These are phyloP conservation scores for Habrosyne pyritoides DNA, from an alignment of 2,888 invertebrate genomes.

Conservation along the genomic window DNA sequence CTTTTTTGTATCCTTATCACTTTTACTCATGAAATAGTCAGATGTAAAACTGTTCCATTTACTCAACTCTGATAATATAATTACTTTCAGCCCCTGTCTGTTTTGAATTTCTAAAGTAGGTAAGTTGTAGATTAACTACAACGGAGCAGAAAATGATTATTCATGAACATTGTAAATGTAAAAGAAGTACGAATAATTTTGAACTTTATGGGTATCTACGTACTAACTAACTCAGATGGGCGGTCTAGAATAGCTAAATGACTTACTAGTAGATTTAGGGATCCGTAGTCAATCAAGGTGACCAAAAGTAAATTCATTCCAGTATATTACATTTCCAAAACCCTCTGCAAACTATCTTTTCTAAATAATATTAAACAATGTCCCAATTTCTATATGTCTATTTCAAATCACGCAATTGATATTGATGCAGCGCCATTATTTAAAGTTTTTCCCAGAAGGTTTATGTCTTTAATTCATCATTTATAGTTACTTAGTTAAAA, in stretches of 20 bases:
- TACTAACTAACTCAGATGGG: not conserved
- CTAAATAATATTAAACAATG: too few relatives aligned
- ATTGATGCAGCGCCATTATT: too few relatives aligned
- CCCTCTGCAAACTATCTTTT: too few relatives aligned
- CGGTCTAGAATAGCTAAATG: slow-evolving; percentile 24
- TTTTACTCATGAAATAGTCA: not conserved
- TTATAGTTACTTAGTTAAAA: too few relatives aligned
- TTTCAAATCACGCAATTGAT: too few relatives aligned
- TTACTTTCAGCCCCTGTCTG: slow-evolving; percentile 35
- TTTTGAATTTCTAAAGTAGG: slow-evolving; percentile 40
- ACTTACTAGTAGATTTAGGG: too few relatives aligned
- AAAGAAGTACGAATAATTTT: slow-evolving; percentile 32
- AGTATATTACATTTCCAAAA: too few relatives aligned
- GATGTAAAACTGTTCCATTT: not conserved
- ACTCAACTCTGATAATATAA: slow-evolving; percentile 19
- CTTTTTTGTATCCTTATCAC: not conserved
- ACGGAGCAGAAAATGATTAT: slow-evolving; percentile 45
- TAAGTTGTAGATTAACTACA: slow-evolving; percentile 23
- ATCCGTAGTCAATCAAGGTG: too few relatives aligned
- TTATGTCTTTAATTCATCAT: too few relatives aligned
- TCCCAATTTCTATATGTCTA: too few relatives aligned
- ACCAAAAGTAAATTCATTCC: too few relatives aligned
- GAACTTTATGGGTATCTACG: slow-evolving; percentile 18
- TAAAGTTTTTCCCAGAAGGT: too few relatives aligned
- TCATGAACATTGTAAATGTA: slow-evolving; percentile 49